Evolutionary conservation across 1,140 invertebrate species (phyloP), one percentile per base, ranked within the genome.

Genomic region (Sipha flava): DNA sequence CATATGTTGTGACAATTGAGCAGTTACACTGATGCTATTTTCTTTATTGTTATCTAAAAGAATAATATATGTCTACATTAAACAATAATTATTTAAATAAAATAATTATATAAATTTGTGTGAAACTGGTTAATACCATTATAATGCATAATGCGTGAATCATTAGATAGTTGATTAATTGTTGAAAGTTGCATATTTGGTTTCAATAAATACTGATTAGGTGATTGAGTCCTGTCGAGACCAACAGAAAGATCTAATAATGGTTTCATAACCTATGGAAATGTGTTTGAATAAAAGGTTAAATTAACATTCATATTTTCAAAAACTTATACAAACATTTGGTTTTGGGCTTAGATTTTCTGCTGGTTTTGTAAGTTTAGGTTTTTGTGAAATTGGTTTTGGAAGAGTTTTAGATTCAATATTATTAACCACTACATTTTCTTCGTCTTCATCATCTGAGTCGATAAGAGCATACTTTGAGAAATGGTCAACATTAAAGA

Each of bases 391-490:
- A 10, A 54, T 59, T 59, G 81, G 81, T 59, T 87, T 87, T 2
- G 85, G 43, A 81, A 85, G 85, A 40, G 87, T 87, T 31, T 81
- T 75, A 14, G 82, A 81, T 5, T 83, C 84, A 45, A 84, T 75
- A 68, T 89, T 89, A 57, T 2, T 18, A 10, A n/a, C 52, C 26
- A 26, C 6, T 59, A 21, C 10, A 9, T 9, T 43, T 26, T 43
- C 52, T 1, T 77, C 52, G 37, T 92, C 92, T 49, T 95, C 95
- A 81, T 96, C 94, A 84, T 97, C 95, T 0, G 92, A 94, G 83
- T 97, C 96, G 79, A 92, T 92, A 9, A 98, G 86, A 3, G 95
- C 95, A 86, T 99, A 98, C 85, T 98, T 98, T 0, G 96, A 98
- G 86, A 98, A 99, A 87, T 98, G 97, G 81, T 96, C 92, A 34